Percentiles rank a stretch among this genome's conserved stretches.
phyloP scores from a whole-genome alignment of 1,140 invertebrate genomes.

The Lineus longissimus region DNA sequence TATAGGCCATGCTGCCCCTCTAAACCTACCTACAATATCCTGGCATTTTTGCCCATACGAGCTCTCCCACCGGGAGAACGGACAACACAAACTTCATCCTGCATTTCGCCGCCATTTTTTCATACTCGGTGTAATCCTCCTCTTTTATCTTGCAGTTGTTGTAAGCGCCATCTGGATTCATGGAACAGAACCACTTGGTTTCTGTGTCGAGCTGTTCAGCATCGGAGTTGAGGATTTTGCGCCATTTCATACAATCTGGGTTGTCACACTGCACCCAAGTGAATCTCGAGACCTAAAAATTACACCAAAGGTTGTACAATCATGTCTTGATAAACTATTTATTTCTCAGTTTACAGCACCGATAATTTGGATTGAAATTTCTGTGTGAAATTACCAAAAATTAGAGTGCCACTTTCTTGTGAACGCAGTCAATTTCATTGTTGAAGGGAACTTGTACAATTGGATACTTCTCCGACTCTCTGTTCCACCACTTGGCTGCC shows the following conservation, averaged over 20 bases:
- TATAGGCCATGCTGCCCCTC: not conserved
- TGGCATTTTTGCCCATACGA: slow-evolving; percentile 40
- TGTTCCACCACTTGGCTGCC: too few species aligned
- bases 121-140: slow-evolving; percentile 30
- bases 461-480: too few species aligned
- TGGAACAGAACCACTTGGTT: slow-evolving; percentile 33
- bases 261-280: slow-evolving; percentile 42
- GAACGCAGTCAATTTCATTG: too few species aligned
- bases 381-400: too few species aligned
- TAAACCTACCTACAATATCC: slow-evolving; percentile 36
- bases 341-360: too few species aligned
- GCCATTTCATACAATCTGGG: slow-evolving; percentile 36
- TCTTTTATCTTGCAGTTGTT: slow-evolving; percentile 24
- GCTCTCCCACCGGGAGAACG: slow-evolving; percentile 19
- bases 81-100: slow-evolving; percentile 33
- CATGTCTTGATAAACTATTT: too few species aligned
- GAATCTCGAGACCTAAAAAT: slow-evolving; percentile 22
- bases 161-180: slow-evolving; percentile 26
- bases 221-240: slow-evolving; percentile 19
- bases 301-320: not conserved
- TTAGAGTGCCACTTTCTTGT: too few species aligned
- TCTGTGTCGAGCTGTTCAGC: slow-evolving; percentile 16
- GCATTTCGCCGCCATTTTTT: slow-evolving; percentile 28
- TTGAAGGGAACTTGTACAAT: too few species aligned
- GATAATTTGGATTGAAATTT: too few species aligned